Conservation (phyloP, 1,140 invertebrate genomes). For the Ylistrum balloti region DNA sequence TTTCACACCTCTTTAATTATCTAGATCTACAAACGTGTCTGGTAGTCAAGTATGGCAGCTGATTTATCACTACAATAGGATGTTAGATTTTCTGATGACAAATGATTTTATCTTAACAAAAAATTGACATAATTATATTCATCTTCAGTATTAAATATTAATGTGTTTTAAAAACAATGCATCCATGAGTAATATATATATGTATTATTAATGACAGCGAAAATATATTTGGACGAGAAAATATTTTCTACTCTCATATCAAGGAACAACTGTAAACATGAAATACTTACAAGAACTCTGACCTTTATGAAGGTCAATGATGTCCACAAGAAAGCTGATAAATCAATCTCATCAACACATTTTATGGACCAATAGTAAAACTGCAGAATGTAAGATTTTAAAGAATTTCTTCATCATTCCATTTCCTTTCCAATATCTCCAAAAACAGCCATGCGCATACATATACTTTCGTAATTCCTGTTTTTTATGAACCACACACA, state of each 20-base stretch:
- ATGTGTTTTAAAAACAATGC: background rate
- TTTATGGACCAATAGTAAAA: background rate
- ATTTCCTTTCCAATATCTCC: background rate
- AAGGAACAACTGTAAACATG: no score
- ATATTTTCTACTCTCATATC: background rate
- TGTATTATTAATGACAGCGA: background rate
- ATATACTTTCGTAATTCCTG: background rate
- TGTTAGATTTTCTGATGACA: background rate
- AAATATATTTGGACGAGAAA: background rate
- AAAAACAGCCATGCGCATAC: background rate
- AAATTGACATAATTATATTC: background rate
- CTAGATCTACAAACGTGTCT: conserved; percentile 25
- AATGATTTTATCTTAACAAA: background rate
- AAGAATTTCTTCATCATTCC: background rate
- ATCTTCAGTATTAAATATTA: background rate
- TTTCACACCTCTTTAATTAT: conserved; percentile 34
- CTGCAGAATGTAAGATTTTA: background rate
- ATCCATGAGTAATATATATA: background rate
- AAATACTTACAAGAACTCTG: background rate
- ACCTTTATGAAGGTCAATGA: background rate
- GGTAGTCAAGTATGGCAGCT: background rate
- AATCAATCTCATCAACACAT: background rate
- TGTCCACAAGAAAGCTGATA: background rate
- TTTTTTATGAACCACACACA: background rate
- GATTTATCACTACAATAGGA: background rate